A percentile compares a stretch with the other conserved stretches of the same genome.
Evolutionary conservation across 2,113 vertebrate species (phyloP).

Genomic region (Nettapus auritus): DNA sequence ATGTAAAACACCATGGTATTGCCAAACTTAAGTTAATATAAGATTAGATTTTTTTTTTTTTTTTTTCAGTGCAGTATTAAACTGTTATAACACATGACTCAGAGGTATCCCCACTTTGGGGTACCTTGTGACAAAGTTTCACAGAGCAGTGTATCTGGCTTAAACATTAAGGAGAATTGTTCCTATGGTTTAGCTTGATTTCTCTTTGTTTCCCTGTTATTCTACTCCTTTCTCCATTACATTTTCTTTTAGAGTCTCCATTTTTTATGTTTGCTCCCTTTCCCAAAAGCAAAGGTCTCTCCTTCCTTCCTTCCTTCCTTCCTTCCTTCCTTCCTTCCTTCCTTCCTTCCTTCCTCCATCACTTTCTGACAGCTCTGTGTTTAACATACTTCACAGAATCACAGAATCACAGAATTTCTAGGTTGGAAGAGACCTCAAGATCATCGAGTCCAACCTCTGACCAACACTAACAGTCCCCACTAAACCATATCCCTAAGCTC

Average conservation of each 20-base stretch:
- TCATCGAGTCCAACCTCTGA: too few species aligned
- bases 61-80: background rate
- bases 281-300: background rate
- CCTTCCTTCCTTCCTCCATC: too few species aligned
- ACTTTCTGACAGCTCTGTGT: background rate
- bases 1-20: background rate
- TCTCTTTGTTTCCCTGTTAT: background rate
- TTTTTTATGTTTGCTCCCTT: background rate
- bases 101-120: background rate
- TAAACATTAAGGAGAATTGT: background rate
- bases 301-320: too few species aligned
- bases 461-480: too few species aligned
- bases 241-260: background rate
- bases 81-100: background rate
- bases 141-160: background rate
- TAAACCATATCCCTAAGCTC: too few species aligned
- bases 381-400: too few species aligned
- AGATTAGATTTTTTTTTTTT: background rate
- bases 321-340: too few species aligned
- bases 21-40: background rate
- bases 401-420: too few species aligned
- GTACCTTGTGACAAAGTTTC: background rate
- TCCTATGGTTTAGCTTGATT: background rate
- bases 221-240: background rate
- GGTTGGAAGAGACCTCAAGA: too few species aligned